These are phyloP conservation scores for Xyrichtys novacula DNA, from an alignment of 2,797 vertebrate species.

Conservation along the genomic window DNA sequence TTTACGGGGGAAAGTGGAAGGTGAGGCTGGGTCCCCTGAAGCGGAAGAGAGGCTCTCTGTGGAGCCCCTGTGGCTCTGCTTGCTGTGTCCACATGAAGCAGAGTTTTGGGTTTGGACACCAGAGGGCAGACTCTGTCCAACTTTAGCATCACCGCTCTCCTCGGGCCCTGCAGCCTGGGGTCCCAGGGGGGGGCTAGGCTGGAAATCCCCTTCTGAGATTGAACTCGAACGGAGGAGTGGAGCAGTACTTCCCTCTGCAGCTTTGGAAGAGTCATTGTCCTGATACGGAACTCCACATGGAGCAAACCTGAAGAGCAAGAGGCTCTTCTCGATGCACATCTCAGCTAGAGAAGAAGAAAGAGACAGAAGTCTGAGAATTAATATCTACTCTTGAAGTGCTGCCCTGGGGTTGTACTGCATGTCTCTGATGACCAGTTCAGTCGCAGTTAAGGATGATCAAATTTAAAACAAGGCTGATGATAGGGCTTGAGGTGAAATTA, in stretches of 20 bases:
- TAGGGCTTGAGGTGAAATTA: too few relatives aligned
- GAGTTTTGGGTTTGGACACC: constrained; percentile 52
- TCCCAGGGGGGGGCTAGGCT: constrained; percentile 77
- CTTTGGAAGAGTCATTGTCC: constrained; percentile 61
- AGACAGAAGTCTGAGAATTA: constrained; percentile 9
- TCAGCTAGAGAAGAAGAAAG: constrained; percentile 83
- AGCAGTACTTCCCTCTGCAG: constrained; percentile 55
- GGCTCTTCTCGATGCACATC: constrained; percentile 93
- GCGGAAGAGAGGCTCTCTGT: constrained; percentile 81
- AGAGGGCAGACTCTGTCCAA: constrained; percentile 39
- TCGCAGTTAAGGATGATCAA: too few relatives aligned
- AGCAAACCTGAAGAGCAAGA: constrained; percentile 90
- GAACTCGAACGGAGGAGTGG: constrained; percentile 81
- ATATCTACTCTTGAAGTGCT: not conserved
- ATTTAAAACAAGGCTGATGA: too few relatives aligned
- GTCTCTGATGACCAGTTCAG: not conserved
- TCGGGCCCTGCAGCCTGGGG: constrained; percentile 49
- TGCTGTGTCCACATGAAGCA: constrained; percentile 60
- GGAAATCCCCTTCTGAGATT: constrained; percentile 89
- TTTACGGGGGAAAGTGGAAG: constrained; percentile 87
- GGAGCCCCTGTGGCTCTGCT: constrained; percentile 71
- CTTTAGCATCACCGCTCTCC: constrained; percentile 23
- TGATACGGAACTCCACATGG: constrained; percentile 69
- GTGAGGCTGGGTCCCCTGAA: constrained; percentile 84
- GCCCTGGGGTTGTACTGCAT: too few relatives aligned